A percentile compares a stretch with the other conserved stretches of the same genome.
phyloP scores from a whole-genome alignment of 2,113 vertebrate genomes.

The Probosciger aterrimus region DNA sequence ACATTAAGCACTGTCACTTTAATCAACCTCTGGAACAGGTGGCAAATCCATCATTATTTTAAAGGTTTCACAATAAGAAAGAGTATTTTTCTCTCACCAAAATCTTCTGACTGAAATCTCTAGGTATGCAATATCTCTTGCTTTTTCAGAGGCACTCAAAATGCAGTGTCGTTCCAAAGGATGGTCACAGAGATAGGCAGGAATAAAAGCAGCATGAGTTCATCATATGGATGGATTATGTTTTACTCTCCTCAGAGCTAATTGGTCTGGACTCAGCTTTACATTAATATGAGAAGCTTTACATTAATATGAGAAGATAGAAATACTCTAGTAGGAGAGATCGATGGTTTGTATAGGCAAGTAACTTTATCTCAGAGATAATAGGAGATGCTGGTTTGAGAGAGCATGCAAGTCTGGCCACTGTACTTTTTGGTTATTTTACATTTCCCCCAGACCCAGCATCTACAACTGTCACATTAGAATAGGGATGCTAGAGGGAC shows the following conservation, averaged over 20 bases:
- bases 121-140: background rate
- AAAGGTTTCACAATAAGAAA: background rate
- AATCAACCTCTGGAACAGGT: background rate
- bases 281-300: too few relatives aligned
- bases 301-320: too few relatives aligned
- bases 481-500: background rate
- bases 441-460: rapidly evolving
- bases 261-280: background rate
- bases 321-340: background rate
- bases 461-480: background rate
- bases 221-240: background rate
- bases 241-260: background rate
- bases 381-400: background rate
- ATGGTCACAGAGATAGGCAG: background rate
- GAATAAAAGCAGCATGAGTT: background rate
- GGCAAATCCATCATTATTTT: background rate
- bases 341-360: background rate
- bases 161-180: background rate
- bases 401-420: background rate
- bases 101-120: background rate
- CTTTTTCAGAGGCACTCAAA: background rate
- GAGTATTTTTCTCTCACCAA: background rate
- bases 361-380: background rate
- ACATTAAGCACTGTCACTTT: background rate
- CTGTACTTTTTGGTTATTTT: background rate